Percentiles rank a stretch among this genome's conserved stretches.
These are phyloP conservation scores for Chymomyza procnemis DNA, from an alignment of 2,888 invertebrate species.

Conservation along the genomic window DNA sequence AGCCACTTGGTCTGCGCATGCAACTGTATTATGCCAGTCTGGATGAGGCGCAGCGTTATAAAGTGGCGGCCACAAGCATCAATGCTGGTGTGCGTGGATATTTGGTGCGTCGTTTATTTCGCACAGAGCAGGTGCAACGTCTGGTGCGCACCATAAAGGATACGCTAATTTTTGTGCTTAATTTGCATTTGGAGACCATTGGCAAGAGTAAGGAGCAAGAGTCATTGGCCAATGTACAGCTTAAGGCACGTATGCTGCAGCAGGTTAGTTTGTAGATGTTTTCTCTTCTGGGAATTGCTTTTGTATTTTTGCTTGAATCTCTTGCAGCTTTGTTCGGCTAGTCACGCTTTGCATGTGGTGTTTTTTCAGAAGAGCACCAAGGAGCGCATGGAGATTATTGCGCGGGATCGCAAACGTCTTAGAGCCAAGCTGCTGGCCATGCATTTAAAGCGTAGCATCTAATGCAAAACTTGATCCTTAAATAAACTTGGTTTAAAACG, in stretches of 20 bases:
- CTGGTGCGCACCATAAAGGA: conserved; percentile 80
- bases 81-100: conserved; percentile 87
- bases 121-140: conserved; percentile 88
- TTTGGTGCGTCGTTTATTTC: conserved; percentile 88
- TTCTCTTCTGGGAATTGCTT: too few relatives aligned
- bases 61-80: conserved; percentile 83
- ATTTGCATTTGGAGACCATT: conserved; percentile 73
- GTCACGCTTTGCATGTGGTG: conserved; percentile 68
- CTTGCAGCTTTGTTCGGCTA: conserved; percentile 70
- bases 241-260: conserved; percentile 74
- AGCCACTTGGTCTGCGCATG: background rate
- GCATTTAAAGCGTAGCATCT: conserved; percentile 52
- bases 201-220: conserved; percentile 50
- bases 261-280: conserved; percentile 64
- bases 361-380: conserved; percentile 70
- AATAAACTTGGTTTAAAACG: background rate
- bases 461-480: background rate
- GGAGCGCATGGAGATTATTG: conserved; percentile 77
- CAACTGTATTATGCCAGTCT: conserved; percentile 15
- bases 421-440: conserved; percentile 60
- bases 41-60: conserved; percentile 21
- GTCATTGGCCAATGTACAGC: conserved; percentile 64
- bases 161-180: conserved; percentile 76
- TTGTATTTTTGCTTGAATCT: too few relatives aligned
- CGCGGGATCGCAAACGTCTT: conserved; percentile 73